Evolutionary conservation across 2,888 invertebrate species (phyloP), one percentile per base, ranked within the genome.

Genomic region (Netelia virgata): DNA sequence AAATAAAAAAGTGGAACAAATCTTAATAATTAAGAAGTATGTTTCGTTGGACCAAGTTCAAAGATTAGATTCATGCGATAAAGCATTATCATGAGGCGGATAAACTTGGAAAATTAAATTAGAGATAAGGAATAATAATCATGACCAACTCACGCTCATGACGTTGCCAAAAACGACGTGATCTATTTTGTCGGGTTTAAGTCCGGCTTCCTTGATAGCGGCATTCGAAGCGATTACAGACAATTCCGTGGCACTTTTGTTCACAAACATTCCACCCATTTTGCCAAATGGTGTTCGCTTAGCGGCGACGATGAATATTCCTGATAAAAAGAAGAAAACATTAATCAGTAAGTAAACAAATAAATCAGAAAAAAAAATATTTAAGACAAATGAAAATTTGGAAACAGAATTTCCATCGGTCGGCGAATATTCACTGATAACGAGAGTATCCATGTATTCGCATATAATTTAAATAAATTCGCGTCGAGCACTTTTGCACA

Each of bases 261-360:
- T 97, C 43, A 95, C 95, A 91, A 98, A 96, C 89, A 96, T 96
- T 0, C 98, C 98, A 3, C 99, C 99, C 94, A 97, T 99, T 0
- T 99, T 97, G 74, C 99, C 99, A 94, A 99, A 99, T 2, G 99
- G 97, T 0, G 99, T 99, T 86, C 99, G 96, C 94, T 99, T 99
- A 16, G 99, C 99, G 88, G 97, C 98, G 85, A 99, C 98, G 92
- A 98, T 97, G 93, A 97, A 98, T 87, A 98, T 95, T 91, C 98
- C 98, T 98, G 89, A 8, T 91, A 89, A 87, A 64, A 85, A 43
- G 61, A 55, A 18, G 9, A 10, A 73, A 73, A 16, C 57, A 64
- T 28, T 14, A 59, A 79, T 63, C 14, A 75, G 55, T 59, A 74
- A 77, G 18, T 23, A 28, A 53, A 20, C 57, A 75, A 82, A 69